phyloP scores from a whole-genome alignment of 2,888 invertebrate species.

The Chrysotoxum bicinctum region DNA sequence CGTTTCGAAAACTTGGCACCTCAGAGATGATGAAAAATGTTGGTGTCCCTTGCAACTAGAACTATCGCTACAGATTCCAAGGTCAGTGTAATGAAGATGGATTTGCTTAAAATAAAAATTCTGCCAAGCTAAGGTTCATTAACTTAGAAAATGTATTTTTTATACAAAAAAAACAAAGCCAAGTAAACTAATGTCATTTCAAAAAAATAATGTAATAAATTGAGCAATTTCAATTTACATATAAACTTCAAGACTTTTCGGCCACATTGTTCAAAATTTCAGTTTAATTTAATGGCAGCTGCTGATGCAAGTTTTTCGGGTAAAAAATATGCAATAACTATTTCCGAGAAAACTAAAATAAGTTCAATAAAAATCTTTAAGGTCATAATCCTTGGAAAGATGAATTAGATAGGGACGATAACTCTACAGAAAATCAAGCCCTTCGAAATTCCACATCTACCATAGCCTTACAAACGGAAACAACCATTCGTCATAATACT shows the following conservation, averaged over 20 bases:
- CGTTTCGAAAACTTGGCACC: too few relatives aligned
- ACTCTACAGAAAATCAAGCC: neutral
- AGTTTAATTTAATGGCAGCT: slow-evolving; percentile 37
- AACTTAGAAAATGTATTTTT: neutral
- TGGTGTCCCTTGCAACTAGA: too few relatives aligned
- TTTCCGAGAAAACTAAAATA: too few relatives aligned
- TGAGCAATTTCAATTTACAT: neutral
- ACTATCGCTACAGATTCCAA: too few relatives aligned
- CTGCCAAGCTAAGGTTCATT: too few relatives aligned
- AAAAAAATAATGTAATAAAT: neutral
- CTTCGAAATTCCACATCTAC: slow-evolving; percentile 6
- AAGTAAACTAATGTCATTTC: neutral
- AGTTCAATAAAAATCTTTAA: neutral
- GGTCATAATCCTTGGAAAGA: neutral
- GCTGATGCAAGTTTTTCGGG: neutral
- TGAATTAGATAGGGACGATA: neutral
- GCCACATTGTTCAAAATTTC: slow-evolving; percentile 48
- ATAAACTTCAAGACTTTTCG: slow-evolving; percentile 35
- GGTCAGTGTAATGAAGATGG: too few relatives aligned
- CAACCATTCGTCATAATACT: neutral
- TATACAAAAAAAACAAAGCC: neutral
- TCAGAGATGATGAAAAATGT: too few relatives aligned
- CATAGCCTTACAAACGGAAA: neutral
- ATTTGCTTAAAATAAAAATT: too few relatives aligned
- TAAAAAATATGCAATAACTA: neutral